A percentile compares a stretch with the other conserved stretches of the same genome.
phyloP scores from a whole-genome alignment of 2,888 invertebrate genomes.

The Xestobium rufovillosum region DNA sequence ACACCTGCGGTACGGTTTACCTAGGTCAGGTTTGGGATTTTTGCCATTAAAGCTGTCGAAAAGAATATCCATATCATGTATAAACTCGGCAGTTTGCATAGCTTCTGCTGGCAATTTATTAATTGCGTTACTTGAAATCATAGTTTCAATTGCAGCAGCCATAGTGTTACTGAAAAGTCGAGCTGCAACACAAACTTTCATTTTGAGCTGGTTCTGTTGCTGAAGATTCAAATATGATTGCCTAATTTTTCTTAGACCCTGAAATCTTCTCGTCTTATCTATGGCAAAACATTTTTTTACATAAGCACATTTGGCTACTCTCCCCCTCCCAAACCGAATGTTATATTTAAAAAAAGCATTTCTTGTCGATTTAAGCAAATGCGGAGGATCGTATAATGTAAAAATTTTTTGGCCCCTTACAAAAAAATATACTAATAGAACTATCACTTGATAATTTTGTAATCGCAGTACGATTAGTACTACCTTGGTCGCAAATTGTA shows the following conservation, averaged over 20 bases:
- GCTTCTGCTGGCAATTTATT: slow-evolving; percentile 7
- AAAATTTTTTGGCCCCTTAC: neutral
- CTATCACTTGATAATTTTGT: no score
- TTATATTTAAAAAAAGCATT: slow-evolving; percentile 10
- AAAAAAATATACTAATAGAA: no score
- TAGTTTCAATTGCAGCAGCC: slow-evolving; percentile 6
- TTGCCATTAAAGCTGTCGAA: slow-evolving; percentile 18
- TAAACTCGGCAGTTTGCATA: slow-evolving; percentile 15
- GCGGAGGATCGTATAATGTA: slow-evolving; percentile 6
- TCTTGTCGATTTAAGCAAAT: slow-evolving; percentile 5
- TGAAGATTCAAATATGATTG: neutral
- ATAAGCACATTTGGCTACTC: neutral
- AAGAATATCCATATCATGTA: slow-evolving; percentile 18
- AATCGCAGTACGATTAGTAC: neutral
- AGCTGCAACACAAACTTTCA: slow-evolving; percentile 8
- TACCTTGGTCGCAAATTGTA: slow-evolving; percentile 14
- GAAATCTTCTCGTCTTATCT: neutral
- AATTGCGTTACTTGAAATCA: no score
- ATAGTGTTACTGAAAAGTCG: slow-evolving; percentile 7
- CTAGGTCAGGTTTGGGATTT: slow-evolving; percentile 8
- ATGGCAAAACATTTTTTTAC: neutral
- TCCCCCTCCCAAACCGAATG: slow-evolving; percentile 4
- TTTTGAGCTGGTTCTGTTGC: no score
- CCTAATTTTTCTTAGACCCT: neutral
- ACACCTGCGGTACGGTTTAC: slow-evolving; percentile 12